A percentile compares a stretch with the other conserved stretches of the same genome.
These are phyloP conservation scores for Euura lappo DNA, from an alignment of 1,140 invertebrate species.

Conservation along the genomic window DNA sequence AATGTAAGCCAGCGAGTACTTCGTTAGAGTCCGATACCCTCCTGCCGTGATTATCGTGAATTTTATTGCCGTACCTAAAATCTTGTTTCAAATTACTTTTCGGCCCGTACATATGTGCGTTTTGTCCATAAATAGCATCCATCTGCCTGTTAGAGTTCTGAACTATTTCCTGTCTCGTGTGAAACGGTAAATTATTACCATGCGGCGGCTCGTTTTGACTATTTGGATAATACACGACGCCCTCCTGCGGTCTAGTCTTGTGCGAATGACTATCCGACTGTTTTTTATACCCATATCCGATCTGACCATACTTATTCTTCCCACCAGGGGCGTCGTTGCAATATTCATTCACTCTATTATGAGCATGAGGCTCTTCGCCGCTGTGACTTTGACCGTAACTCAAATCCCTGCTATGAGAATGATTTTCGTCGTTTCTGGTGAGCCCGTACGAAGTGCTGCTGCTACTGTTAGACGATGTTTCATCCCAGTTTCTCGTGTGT, in stretches of 20 bases:
- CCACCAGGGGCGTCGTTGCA: neutral
- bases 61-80: neutral
- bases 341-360: neutral
- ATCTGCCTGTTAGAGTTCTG: slow-evolving; percentile 8
- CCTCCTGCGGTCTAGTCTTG: slow-evolving; percentile 27
- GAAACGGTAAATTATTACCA: slow-evolving; percentile 15
- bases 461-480: slow-evolving; percentile 24
- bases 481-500: slow-evolving; percentile 35
- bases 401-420: slow-evolving; percentile 2
- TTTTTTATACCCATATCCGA: neutral
- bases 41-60: neutral
- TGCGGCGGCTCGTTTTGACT: slow-evolving; percentile 25
- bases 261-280: neutral
- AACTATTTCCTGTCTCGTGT: neutral
- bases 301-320: neutral
- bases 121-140: neutral
- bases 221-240: slow-evolving; percentile 28
- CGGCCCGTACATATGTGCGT: slow-evolving; percentile 7
- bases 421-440: slow-evolving; percentile 22
- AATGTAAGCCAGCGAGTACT: neutral
- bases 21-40: neutral
- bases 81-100: neutral
- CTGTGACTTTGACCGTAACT: slow-evolving; percentile 10
- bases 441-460: slow-evolving; percentile 8
- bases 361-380: neutral